Base-by-base conservation (phyloP, 2,113 vertebrate genomes). In the Pavo muticus region DNA sequence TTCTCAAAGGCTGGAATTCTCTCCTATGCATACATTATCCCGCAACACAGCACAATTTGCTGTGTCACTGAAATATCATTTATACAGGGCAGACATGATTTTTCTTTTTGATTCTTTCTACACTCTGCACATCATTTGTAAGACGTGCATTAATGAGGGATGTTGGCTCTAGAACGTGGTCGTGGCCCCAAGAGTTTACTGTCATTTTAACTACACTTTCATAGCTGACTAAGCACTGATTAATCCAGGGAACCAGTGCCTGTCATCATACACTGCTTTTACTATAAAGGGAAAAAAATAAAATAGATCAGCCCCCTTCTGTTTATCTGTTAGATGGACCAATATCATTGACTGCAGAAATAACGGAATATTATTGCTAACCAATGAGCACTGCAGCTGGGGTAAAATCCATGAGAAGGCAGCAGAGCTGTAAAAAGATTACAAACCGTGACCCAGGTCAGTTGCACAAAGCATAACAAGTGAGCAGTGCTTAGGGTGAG, bases 11-110 rank as follows among this genome's bases (percentile, higher is more conserved):
- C 35, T 50, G 5, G 19, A 6, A 13, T 10, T 70, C 77, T 63
- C 72, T 76, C 20, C 35, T 16, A 1, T 2, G 2, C 48, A 1
- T 2, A 11, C 61, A 68, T 25, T 25, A 4, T 7, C 44, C 78
- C 0, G 39, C 67, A 14, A 73, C 65, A 1, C 32, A 2, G 56
- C 5, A 3, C 54, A 11, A 17, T 4, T 25, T 16, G 48, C 73
- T 20, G 3, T 6, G 5, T 11, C 3, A 1, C 2, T 4, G 6
- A 5, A 24, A 25, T 56, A 65, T 24, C 6, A 7, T 18, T 32
- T 30, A 8, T 2, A 1, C 0, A 4, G 44, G 52, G 45, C 3
- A 50, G 77, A 10, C n/a, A 3, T 0, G 11, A 2, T 3, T 32
- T 8, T 3, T 4, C 61, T 13, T 20, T 52, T 40, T 5, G 19